Evolutionary conservation across 2,113 vertebrate genomes (phyloP).

Genomic region (Pelecanus crispus): DNA sequence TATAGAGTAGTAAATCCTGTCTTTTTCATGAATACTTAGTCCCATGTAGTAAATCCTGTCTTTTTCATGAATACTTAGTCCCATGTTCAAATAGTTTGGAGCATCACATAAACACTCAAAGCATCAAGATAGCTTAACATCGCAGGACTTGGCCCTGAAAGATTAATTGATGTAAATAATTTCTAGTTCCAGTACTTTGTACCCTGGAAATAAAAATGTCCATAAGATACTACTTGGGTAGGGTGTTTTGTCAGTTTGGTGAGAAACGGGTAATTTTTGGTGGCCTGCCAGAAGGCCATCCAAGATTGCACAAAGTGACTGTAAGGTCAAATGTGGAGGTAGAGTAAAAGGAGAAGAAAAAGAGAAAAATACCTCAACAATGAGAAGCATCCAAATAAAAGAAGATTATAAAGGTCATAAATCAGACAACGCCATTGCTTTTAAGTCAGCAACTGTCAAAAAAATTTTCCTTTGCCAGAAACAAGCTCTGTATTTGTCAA

Average conservation of each 20-base stretch:
- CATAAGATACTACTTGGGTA: background rate
- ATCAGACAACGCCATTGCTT: background rate
- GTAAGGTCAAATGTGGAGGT: background rate
- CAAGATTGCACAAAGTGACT: background rate
- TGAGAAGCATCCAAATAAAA: background rate
- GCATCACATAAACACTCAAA: background rate
- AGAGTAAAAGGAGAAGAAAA: background rate
- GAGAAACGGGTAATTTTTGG: background rate
- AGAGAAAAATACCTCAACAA: background rate
- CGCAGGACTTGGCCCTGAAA: background rate
- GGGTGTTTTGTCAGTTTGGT: background rate
- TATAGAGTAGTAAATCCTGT: background rate
- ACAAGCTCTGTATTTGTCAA: background rate
- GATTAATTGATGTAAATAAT: background rate
- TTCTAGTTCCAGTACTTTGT: background rate
- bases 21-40: background rate
- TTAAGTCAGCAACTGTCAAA: conserved; percentile 27
- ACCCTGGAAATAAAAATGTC: background rate
- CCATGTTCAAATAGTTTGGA: background rate
- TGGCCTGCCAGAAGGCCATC: background rate
- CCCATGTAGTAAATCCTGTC: background rate
- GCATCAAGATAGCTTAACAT: background rate
- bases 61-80: background rate
- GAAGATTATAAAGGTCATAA: background rate
- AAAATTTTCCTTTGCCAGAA: background rate